Evolutionary conservation across 1,140 invertebrate species (phyloP), one percentile per base, ranked within the genome.

Genomic region (Brachionus asplanchnoidis): DNA sequence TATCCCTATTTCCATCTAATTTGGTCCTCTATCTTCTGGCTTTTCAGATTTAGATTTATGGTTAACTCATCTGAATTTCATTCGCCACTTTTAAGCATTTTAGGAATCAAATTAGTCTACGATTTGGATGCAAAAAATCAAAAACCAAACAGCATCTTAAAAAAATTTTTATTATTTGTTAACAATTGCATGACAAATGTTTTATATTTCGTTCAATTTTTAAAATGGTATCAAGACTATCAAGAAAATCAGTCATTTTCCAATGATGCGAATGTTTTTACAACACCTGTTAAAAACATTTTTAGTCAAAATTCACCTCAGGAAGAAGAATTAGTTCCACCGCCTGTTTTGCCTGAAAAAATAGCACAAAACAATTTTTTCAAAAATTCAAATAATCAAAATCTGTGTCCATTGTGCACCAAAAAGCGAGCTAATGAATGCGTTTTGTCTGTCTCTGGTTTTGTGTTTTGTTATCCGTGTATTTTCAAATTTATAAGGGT

Each of bases 381-480:
- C 36, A 60, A 68, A 20, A 68, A 65, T 68, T 12, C 32, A 60
- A 65, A 42, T 8, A 32, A 82, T 12, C 36, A 82, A 36, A 60
- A 20, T 46, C 44, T 82, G 26, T 82, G 79, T 82, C 79, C 79
- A 7, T 42, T 82, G 20, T 82, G 79, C 26, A 66, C 36, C n/a
- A 82, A 82, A 42, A 82, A 82, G 44, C 20, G 79, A 42, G 2
- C 53, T 20, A 82, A 82, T 20, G 79, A 82, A 20, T 82, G 79
- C 28, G 79, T 68, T 44, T 68, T 82, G 36, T 26, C 50, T 23
- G 79, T 82, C 26, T 82, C 79, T 60, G 79, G 79, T 20, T 82
- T 82, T 46, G 53, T 82, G 12, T 82, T 82, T 82, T 82, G 79
- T 46, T 82, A 82, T 46, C 53, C 79, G 8, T 82, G 79, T 65